Percentiles rank a stretch among this genome's conserved stretches.
Conservation (phyloP, 2,888 invertebrate species). For the Apoderus coryli region DNA sequence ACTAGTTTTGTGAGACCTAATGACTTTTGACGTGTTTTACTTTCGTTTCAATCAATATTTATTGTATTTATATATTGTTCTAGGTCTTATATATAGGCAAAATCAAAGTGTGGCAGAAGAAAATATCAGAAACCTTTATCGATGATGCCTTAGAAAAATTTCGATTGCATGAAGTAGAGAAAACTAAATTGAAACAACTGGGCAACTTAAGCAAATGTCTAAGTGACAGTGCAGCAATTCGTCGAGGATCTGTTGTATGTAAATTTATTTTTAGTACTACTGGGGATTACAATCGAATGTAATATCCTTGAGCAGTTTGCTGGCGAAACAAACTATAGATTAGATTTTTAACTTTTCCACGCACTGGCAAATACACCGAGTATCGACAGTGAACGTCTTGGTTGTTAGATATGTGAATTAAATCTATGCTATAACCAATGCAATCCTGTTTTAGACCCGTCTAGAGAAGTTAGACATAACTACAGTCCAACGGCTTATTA, state of each 20-base stretch:
- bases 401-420: too few relatives aligned
- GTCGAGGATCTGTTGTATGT: constrained; percentile 31
- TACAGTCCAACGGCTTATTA: too few relatives aligned
- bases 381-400: too few relatives aligned
- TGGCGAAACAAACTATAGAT: too few relatives aligned
- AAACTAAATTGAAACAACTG: constrained; percentile 29
- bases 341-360: background rate
- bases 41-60: background rate
- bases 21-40: constrained; percentile 1
- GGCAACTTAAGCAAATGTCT: constrained; percentile 24
- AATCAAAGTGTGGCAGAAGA: constrained; percentile 74
- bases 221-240: constrained; percentile 24
- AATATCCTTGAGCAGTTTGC: background rate
- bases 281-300: background rate
- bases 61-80: constrained; percentile 12
- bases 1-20: too few relatives aligned
- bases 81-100: constrained; percentile 85
- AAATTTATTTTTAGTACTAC: background rate
- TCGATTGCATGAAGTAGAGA: constrained; percentile 62
- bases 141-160: constrained; percentile 84
- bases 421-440: too few relatives aligned
- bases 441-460: too few relatives aligned
- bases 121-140: constrained; percentile 75
- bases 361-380: background rate
- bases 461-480: too few relatives aligned